Base-by-base conservation (phyloP, 2,113 vertebrate species). In the Salvelinus fontinalis region DNA sequence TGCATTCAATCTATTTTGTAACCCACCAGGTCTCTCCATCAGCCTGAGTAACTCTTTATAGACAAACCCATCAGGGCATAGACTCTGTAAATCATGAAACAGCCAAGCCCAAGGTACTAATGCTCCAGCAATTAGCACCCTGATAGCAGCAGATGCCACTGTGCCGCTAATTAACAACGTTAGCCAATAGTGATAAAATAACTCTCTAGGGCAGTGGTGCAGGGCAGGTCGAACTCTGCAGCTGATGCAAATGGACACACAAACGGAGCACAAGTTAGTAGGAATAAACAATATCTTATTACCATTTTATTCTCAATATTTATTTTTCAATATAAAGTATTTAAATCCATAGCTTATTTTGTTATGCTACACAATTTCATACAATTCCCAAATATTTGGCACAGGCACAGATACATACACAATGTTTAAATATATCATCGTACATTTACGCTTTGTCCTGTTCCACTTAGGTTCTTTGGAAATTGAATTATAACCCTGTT, bases 151-250 rank as follows among this genome's bases (percentile, higher is more conserved):
- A 83, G 83, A 75, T 44, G 39, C 8, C 78, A 66, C 51, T 14
- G 49, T 79, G 68, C 59, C 73, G 29, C 77, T 88, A 84, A 87
- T 87, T 69, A 81, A 73, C 66, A 67, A 69, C 73, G 65, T 81
- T 75, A 77, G 81, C 75, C 26, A 78, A 48, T 48, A 9, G 20
- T n/a, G 34, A 80, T 88, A 69, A 85, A 84, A 87, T 24, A 73
- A 73, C 70, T 85, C 70, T 84, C 67, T 81, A 71, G 18, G 60
- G 66, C n/a, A 75, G 27, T 29, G 75, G 75, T 74, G 75, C 69
- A 68, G 62, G 77, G 14, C 74, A 65, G 49, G 74, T 57, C 22
- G 11, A 79, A 72, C 31, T 69, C 9, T 26, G 26, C 5, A 26
- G 48, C 22, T 71, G 16, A n/a, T 18, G 18, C n/a, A 22, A 69